Conservation (phyloP, 2,113 vertebrate genomes). For the Sylvietta virens region DNA sequence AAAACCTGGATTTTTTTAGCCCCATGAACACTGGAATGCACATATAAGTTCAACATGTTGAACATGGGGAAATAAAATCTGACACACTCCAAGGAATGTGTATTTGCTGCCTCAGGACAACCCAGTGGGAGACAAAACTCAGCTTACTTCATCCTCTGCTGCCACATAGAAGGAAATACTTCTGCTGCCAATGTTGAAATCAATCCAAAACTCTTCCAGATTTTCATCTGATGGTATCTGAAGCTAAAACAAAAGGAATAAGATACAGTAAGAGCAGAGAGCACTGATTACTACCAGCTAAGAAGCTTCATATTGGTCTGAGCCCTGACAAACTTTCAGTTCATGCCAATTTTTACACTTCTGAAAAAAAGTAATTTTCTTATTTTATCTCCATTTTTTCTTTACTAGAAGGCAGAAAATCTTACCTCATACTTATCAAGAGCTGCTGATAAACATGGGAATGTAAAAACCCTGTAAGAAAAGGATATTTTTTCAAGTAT, state of each 20-base stretch:
- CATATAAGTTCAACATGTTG: not conserved
- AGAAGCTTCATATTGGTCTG: not conserved
- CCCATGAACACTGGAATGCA: not conserved
- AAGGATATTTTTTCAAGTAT: not conserved
- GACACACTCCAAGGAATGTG: not conserved
- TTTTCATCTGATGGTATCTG: conserved; percentile 90
- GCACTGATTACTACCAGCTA: not conserved
- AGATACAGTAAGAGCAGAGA: not conserved
- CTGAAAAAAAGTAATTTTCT: not conserved
- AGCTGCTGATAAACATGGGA: conserved; percentile 73
- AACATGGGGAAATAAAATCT: not conserved
- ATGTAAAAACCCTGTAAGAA: conserved; percentile 77
- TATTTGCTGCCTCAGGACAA: not conserved
- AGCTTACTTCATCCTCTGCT: conserved; percentile 74
- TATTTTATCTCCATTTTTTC: not conserved
- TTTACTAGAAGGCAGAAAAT: not conserved
- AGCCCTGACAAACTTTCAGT: not conserved
- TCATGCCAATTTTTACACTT: not conserved
- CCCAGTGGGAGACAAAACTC: not conserved
- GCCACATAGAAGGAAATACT: conserved; percentile 92
- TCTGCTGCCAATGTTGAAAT: conserved; percentile 90
- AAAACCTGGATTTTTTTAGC: not conserved
- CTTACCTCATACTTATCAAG: conserved; percentile 74
- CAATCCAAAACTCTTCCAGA: conserved; percentile 94
- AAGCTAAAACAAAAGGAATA: conserved; percentile 69